Evolutionary conservation across 1,140 invertebrate species (phyloP), one percentile per base, ranked within the genome.

Genomic region (Eriosoma lanigerum): DNA sequence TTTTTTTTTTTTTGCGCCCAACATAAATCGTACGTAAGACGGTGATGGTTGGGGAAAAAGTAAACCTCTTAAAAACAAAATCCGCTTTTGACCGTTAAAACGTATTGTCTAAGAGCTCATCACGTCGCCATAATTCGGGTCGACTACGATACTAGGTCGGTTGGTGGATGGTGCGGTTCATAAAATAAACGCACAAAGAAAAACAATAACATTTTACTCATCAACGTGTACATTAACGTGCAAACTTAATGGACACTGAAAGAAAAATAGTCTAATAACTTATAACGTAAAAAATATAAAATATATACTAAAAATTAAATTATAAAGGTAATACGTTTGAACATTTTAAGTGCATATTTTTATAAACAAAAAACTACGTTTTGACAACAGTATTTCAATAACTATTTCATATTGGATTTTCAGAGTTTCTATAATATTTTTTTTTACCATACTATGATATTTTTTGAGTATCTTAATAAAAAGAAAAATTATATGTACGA

Each of bases 151-250:
- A n/a, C n/a, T n/a, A n/a, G n/a, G n/a, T n/a, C n/a, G n/a, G n/a
- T n/a, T n/a, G n/a, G n/a, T n/a, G n/a, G n/a, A n/a, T n/a, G n/a
- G n/a, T n/a, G n/a, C n/a, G n/a, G n/a, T n/a, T n/a, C n/a, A n/a
- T n/a, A 8, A 48, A 46, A 68, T 24, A 15, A 64, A 29, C 17
- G 4, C 17, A 60, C 15, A 1, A 60, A 58, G 9, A 17, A 60
- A 68, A 68, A 48, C n/a, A 68, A 68, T 68, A 24, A 46, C 21
- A n/a, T 48, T 48, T 24, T 70, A 50, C 15, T 70, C 46, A 29
- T 70, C 64, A 48, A 70, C 15, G 10, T 70, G 48, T 50, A n/a
- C 26, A 19, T 70, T 70, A 19, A 26, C 50, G 44, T 50, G 66
- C n/a, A 26, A 70, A 48, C 44, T 70, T 46, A 46, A 70, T 44